These are phyloP conservation scores for Tryphoninae sp. DNA, from an alignment of 2,888 invertebrate species.

Conservation along the genomic window DNA sequence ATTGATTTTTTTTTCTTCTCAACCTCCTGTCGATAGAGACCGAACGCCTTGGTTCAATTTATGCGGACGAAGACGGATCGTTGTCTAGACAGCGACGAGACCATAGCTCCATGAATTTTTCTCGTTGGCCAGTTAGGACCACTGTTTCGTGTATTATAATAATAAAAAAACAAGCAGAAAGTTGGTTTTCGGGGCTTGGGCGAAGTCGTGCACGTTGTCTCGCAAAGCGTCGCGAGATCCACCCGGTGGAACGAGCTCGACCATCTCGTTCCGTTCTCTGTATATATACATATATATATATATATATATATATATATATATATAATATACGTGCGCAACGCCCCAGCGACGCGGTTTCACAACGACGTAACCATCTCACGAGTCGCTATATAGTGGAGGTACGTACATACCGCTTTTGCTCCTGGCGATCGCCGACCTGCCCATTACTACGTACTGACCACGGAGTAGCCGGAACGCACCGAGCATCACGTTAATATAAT, in stretches of 20 bases:
- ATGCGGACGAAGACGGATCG: slow-evolving; percentile 54
- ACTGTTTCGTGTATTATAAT: slow-evolving; percentile 21
- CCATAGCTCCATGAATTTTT: slow-evolving; percentile 46
- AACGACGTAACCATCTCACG: slow-evolving; percentile 61
- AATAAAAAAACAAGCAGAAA: not conserved
- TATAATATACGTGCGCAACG: not conserved
- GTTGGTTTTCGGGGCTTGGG: slow-evolving; percentile 20
- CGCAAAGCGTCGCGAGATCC: slow-evolving; percentile 11
- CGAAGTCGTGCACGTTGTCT: slow-evolving; percentile 5
- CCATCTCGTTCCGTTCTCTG: not conserved
- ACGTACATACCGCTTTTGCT: slow-evolving; percentile 38
- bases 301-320: not conserved
- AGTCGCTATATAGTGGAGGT: not conserved
- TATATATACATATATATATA: not conserved
- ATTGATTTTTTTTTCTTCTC: too few species aligned
- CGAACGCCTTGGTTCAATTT: slow-evolving; percentile 22
- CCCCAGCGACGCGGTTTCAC: slow-evolving; percentile 59
- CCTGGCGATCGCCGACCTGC: slow-evolving; percentile 63
- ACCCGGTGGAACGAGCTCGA: slow-evolving; percentile 42
- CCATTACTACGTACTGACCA: slow-evolving; percentile 70
- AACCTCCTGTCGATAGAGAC: not conserved
- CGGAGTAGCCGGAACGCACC: slow-evolving; percentile 61
- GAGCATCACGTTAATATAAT: slow-evolving; percentile 76
- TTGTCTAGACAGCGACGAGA: slow-evolving; percentile 41
- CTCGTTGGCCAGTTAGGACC: slow-evolving; percentile 21